phyloP scores from a whole-genome alignment of 2,888 invertebrate genomes.

The Stictocephala bisonia region DNA sequence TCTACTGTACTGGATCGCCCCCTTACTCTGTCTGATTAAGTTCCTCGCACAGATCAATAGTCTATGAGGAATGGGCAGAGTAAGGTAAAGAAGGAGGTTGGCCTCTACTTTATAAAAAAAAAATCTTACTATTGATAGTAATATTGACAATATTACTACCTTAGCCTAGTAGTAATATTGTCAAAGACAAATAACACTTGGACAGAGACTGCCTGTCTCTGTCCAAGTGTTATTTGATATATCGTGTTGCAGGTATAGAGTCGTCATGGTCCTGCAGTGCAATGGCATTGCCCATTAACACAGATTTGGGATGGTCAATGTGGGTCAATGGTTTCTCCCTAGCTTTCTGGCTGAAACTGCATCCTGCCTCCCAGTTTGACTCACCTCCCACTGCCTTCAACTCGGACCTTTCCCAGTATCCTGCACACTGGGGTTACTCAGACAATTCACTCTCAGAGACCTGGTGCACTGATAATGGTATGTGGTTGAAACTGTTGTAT shows the following conservation, averaged over 20 bases:
- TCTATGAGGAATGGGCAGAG: no score
- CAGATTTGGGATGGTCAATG: slow-evolving; percentile 71
- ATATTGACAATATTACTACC: no score
- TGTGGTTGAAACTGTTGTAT: not conserved
- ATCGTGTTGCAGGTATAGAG: slow-evolving; percentile 19
- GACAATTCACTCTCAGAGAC: slow-evolving; percentile 6
- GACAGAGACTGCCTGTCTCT: no score
- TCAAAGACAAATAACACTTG: no score
- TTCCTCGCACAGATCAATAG: no score
- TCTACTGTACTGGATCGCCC: no score
- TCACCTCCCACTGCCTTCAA: slow-evolving; percentile 43
- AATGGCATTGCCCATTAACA: slow-evolving; percentile 61
- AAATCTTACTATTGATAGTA: no score
- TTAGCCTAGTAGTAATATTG: no score
- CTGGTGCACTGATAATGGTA: slow-evolving; percentile 11
- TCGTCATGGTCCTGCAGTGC: slow-evolving; percentile 62
- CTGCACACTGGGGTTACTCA: not conserved
- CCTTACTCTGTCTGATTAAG: no score
- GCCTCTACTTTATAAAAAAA: no score
- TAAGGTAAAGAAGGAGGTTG: no score
- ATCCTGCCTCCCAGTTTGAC: slow-evolving; percentile 55
- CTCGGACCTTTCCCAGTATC: slow-evolving; percentile 38
- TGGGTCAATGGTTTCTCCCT: slow-evolving; percentile 72
- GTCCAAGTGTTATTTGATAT: no score
- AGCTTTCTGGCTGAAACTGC: slow-evolving; percentile 69